Evolutionary conservation across 2,113 vertebrate genomes (phyloP).

Genomic region (Pachypanchax playfairii): DNA sequence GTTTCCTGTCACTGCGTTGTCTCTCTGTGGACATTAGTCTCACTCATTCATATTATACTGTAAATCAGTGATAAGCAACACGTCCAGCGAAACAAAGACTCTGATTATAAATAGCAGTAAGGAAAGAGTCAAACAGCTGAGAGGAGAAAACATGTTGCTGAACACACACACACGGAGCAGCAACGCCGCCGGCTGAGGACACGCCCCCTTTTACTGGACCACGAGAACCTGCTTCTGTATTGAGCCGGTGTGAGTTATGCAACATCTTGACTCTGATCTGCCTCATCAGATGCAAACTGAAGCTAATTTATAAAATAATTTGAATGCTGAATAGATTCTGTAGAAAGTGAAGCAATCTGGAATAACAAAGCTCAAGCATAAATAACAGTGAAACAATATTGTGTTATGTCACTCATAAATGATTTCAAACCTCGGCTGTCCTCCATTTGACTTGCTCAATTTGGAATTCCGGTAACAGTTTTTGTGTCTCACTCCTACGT

Average conservation of each 20-base stretch:
- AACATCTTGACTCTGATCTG: conserved; percentile 51
- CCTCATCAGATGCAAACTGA: conserved; percentile 11
- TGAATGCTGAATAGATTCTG: conserved; percentile 13
- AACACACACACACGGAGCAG: conserved; percentile 32
- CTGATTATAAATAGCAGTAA: conserved; percentile 67
- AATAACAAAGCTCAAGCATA: conserved; percentile 65
- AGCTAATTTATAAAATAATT: conserved; percentile 20
- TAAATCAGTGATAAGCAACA: conserved; percentile 63
- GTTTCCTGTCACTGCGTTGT: conserved; percentile 16
- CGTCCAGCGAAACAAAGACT: conserved; percentile 57
- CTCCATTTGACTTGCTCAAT: conserved; percentile 62
- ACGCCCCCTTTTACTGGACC: conserved; percentile 43
- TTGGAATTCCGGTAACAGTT: conserved; percentile 46
- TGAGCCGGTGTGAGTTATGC: conserved; percentile 53
- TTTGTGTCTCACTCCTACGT: conserved; percentile 58
- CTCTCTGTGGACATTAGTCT: conserved; percentile 49
- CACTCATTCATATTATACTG: conserved; percentile 50
- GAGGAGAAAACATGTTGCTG: conserved; percentile 59
- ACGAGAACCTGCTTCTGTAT: conserved; percentile 46
- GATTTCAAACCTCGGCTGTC: conserved; percentile 52
- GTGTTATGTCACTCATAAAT: conserved; percentile 66
- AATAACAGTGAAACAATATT: conserved; percentile 70
- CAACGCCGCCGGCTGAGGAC: conserved; percentile 56
- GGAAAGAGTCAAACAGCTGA: conserved; percentile 36
- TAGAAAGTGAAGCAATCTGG: conserved; percentile 59